A percentile compares a stretch with the other conserved stretches of the same genome.
These are phyloP conservation scores for Darevskia mixta DNA, from an alignment of 2,797 vertebrate genomes.

Conservation along the genomic window DNA sequence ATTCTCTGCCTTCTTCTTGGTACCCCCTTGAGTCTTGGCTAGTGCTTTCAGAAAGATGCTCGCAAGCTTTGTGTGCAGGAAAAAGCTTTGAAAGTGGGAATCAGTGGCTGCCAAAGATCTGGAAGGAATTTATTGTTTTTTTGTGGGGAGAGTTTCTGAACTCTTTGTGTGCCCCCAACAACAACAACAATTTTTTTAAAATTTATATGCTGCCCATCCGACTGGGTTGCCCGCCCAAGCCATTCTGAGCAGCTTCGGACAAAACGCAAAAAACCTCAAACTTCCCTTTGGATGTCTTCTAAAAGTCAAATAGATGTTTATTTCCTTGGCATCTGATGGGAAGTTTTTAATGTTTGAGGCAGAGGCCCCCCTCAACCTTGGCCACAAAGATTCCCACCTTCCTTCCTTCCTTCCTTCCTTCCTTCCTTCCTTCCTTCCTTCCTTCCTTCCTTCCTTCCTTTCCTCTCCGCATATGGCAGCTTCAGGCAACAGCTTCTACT, in stretches of 20 bases:
- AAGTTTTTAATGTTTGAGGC: no score
- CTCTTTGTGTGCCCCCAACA: background rate
- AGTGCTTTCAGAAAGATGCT: background rate
- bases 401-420: rapidly evolving
- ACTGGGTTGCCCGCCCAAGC: no score
- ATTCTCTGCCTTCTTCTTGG: no score
- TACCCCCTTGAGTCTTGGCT: background rate
- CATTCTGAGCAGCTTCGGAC: background rate
- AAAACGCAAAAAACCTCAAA: no score
- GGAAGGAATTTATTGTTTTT: background rate
- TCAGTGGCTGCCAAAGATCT: background rate
- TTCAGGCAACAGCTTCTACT: background rate
- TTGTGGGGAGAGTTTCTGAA: background rate
- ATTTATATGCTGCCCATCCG: no score
- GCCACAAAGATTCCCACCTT: no score
- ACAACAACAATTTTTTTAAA: no score
- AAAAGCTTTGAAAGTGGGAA: background rate
- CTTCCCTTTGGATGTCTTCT: no score
- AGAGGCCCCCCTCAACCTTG: background rate
- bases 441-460: background rate
- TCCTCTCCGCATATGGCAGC: no score
- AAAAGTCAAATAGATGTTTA: no score
- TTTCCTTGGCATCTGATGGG: no score
- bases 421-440: background rate
- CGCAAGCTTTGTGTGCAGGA: background rate